phyloP scores from a whole-genome alignment of 1,140 invertebrate species.

The Psix sp. region DNA sequence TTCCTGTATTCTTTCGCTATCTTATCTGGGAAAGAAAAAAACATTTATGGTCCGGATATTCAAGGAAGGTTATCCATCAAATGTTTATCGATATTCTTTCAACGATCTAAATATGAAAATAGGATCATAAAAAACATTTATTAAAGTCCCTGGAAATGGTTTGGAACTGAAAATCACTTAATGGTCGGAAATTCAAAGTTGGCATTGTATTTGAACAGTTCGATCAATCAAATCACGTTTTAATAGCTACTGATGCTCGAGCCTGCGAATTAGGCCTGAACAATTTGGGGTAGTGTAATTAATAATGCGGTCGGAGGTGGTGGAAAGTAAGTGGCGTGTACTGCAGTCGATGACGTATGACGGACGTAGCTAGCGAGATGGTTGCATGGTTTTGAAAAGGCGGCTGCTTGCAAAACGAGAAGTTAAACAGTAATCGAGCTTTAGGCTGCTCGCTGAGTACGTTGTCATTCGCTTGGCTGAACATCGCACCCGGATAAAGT shows the following conservation, averaged over 20 bases:
- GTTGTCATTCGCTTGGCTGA: conserved; percentile 77
- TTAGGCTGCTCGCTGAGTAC: conserved; percentile 73
- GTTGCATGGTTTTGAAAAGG: conserved; percentile 46
- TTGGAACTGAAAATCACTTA: neutral
- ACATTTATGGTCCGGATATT: conserved; percentile 66
- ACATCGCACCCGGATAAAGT: conserved; percentile 76
- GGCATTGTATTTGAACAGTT: neutral
- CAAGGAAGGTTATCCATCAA: conserved; percentile 67
- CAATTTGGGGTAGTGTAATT: conserved; percentile 57
- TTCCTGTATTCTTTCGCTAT: conserved; percentile 21
- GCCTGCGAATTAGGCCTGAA: conserved; percentile 18
- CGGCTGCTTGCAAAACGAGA: conserved; percentile 34
- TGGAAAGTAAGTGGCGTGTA: conserved; percentile 24
- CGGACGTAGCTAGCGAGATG: conserved; percentile 41
- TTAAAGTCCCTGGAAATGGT: too few relatives aligned
- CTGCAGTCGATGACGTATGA: conserved; percentile 46
- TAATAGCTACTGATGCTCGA: conserved; percentile 34
- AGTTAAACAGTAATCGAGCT: conserved; percentile 64
- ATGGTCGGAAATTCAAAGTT: conserved; percentile 1
- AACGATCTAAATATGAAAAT: too few relatives aligned
- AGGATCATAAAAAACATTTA: too few relatives aligned
- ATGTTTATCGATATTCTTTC: conserved; percentile 53
- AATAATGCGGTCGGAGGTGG: conserved; percentile 61
- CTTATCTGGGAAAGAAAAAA: conserved; percentile 50
- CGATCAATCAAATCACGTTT: conserved; percentile 45